Evolutionary conservation across 2,797 vertebrate genomes (phyloP).

Genomic region (Chelon labrosus): DNA sequence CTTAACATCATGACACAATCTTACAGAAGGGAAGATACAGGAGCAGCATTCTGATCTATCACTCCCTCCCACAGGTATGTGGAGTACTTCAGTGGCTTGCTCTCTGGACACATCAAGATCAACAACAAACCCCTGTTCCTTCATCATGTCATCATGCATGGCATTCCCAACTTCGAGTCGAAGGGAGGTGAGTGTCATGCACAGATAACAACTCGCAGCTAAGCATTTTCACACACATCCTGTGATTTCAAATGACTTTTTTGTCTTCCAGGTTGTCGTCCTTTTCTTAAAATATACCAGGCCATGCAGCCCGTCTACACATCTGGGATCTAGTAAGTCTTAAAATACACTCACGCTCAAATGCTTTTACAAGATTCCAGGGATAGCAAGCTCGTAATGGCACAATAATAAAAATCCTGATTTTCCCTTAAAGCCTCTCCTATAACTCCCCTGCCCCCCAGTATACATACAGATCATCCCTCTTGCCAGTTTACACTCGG

Average conservation of each 20-base stretch:
- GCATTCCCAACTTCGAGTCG: constrained; percentile 97
- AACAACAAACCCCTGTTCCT: constrained; percentile 99
- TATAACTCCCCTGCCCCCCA: constrained; percentile 35
- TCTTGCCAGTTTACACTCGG: constrained; percentile 47
- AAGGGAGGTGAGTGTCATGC: constrained; percentile 88
- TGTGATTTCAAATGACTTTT: background rate
- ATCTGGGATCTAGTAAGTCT: constrained; percentile 98
- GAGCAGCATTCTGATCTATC: background rate
- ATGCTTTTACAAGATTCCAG: constrained; percentile 72
- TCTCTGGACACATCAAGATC: constrained; percentile 97
- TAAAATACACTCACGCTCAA: constrained; percentile 44
- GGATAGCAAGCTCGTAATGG: constrained; percentile 61
- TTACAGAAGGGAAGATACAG: background rate
- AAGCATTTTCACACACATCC: rapidly evolving
- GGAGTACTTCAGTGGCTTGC: constrained; percentile 96
- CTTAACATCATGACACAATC: background rate
- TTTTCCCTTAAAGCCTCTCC: constrained; percentile 67
- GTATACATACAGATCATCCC: constrained; percentile 48
- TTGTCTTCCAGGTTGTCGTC: constrained; percentile 90
- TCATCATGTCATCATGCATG: constrained; percentile 98
- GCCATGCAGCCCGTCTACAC: constrained; percentile 99
- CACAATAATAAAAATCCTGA: constrained; percentile 64
- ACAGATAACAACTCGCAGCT: background rate
- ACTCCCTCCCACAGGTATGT: constrained; percentile 87
- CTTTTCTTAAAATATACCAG: constrained; percentile 99